phyloP scores from a whole-genome alignment of 2,797 vertebrate genomes.

The Muscicapa striata region DNA sequence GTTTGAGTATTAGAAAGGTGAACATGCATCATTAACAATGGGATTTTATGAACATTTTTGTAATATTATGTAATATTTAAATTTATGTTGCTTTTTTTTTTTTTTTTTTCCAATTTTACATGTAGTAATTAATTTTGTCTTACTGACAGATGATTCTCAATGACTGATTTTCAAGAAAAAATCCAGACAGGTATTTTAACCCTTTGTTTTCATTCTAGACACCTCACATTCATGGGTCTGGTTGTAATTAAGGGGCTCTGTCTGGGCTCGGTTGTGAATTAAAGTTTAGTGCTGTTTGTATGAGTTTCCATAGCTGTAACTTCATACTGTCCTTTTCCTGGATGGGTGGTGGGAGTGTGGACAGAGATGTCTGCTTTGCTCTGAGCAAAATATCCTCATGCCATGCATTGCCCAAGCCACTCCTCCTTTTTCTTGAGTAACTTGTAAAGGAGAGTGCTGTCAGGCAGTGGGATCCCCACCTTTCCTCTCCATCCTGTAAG shows the following conservation, averaged over 20 bases:
- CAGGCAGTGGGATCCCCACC: not conserved
- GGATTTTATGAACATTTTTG: constrained; percentile 59
- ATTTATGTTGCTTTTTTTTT: constrained; percentile 42
- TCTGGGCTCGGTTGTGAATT: not conserved
- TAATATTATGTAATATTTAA: constrained; percentile 64
- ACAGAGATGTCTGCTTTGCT: not conserved
- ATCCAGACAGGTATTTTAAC: constrained; percentile 76
- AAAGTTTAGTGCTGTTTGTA: not conserved
- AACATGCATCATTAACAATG: constrained; percentile 28
- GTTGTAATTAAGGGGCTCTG: not conserved
- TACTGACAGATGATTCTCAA: constrained; percentile 79
- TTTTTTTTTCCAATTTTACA: constrained; percentile 14
- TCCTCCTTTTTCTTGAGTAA: not conserved
- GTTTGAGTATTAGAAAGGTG: constrained; percentile 18
- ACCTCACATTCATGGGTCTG: not conserved
- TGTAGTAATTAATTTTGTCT: constrained; percentile 80
- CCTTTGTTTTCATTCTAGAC: constrained; percentile 58
- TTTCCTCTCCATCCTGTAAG: not conserved
- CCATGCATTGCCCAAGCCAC: fast-evolving
- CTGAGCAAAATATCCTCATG: not conserved
- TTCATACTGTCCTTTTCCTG: not conserved
- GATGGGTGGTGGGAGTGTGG: not conserved
- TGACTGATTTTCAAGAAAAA: constrained; percentile 76
- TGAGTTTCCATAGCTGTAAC: not conserved
- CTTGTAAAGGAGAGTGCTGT: fast-evolving